Evolutionary conservation across 2,888 invertebrate species (phyloP), one percentile per base, ranked within the genome.

Genomic region (Dexiosoma caninum): DNA sequence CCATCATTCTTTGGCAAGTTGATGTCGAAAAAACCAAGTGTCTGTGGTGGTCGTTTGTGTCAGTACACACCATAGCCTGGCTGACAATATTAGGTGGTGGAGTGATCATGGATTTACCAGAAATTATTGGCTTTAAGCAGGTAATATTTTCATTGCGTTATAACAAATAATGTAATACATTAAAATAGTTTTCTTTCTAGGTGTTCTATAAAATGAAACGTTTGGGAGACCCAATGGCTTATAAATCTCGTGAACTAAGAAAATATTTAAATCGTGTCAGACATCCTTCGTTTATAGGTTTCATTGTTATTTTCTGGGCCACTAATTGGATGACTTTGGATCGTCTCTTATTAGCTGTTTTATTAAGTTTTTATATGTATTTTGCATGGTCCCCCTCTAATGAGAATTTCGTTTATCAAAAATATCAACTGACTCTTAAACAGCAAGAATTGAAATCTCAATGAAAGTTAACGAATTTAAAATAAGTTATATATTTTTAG

Each of bases 281-380:
- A 49, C 93, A 93, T 90, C 93, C 93, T 1, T 93, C 93, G 75
- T 93, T 93, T 83, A 88, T 90, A 44, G 93, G 92, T 6, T 91
- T 93, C 71, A 86, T 91, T 0, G 83, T 92, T 1, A 91, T 93
- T 76, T 89, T 93, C 40, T 93, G 93, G 92, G 87, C 91, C 55
- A 90, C 91, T 78, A 93, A 93, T 64, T 86, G 92, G 0, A 93
- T 93, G 93, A 93, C 92, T 90, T 91, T 93, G 80, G 93, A 93
- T 86, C 90, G 93, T 49, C 83, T 93, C 9, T 78, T 93, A 37
- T 85, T 93, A 70, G 91, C 93, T 2, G 82, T 86, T 1, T 84
- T 93, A 62, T 87, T 93, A 21, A 92, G 92, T 3, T 57, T 87
- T 0, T 93, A 93, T 82, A 93, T 93, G 93, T 91, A 91, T 59